phyloP scores from a whole-genome alignment of 2,797 vertebrate species.

The Moxostoma hubbsi region DNA sequence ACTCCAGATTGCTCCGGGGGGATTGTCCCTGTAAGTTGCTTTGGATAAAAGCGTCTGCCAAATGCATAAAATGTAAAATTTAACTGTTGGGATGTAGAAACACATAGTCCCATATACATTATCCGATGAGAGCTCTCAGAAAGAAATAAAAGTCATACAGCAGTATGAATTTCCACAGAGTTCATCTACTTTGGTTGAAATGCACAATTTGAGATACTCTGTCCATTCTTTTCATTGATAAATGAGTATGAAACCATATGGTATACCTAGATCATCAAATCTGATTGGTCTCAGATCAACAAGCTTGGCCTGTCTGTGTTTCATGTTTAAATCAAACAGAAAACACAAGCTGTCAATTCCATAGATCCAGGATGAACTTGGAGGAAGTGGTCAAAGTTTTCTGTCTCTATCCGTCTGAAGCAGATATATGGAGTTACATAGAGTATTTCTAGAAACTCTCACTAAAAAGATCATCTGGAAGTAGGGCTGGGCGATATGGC shows the following conservation, averaged over 20 bases:
- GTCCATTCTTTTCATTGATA: no score
- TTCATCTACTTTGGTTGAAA: no score
- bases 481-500: background rate
- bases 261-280: no score
- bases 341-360: constrained; percentile 45
- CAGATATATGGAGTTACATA: constrained; percentile 48
- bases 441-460: constrained; percentile 20
- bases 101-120: background rate
- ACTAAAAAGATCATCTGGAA: constrained; percentile 17
- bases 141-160: background rate
- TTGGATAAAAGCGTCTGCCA: no score
- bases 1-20: no score
- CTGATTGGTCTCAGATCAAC: no score
- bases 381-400: constrained; percentile 11
- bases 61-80: no score
- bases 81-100: background rate
- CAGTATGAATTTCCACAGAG: background rate
- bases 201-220: no score
- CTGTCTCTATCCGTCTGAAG: constrained; percentile 53
- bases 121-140: background rate
- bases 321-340: no score
- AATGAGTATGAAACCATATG: no score
- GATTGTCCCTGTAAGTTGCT: no score
- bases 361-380: constrained; percentile 35
- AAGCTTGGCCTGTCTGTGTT: no score